These are phyloP conservation scores for Babylonia areolata DNA, from an alignment of 1,140 invertebrate species.

Conservation along the genomic window DNA sequence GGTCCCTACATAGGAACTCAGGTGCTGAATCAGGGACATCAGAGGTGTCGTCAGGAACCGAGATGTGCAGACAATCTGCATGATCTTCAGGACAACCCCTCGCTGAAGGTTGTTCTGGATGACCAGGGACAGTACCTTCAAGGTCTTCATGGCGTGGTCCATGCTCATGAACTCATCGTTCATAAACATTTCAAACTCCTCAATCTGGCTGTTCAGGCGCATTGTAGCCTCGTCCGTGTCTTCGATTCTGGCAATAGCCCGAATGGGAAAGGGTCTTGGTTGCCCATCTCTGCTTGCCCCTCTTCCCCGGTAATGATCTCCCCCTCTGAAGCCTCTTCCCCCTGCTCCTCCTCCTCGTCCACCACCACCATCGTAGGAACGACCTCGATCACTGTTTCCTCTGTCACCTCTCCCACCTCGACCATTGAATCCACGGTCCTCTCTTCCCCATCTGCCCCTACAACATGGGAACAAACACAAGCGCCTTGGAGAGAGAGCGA, in stretches of 20 bases:
- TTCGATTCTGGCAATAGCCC: neutral
- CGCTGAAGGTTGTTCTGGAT: slow-evolving; percentile 13
- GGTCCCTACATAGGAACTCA: neutral
- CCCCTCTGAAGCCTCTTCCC: neutral
- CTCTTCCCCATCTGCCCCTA: neutral
- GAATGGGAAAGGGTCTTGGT: neutral
- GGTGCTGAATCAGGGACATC: neutral
- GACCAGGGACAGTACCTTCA: neutral
- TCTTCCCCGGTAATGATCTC: neutral
- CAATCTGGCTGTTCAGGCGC: slow-evolving; percentile 13
- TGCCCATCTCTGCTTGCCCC: neutral
- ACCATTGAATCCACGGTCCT: no score
- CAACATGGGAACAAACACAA: no score
- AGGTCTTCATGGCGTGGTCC: neutral
- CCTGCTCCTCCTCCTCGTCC: neutral
- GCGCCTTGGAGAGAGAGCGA: no score
- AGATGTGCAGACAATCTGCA: slow-evolving; percentile 4
- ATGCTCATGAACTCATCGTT: neutral
- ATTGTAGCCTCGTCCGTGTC: neutral
- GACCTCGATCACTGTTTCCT: neutral
- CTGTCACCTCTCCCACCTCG: neutral
- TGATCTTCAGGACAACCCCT: slow-evolving; percentile 9
- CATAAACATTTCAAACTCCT: slow-evolving; percentile 23
- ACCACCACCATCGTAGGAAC: neutral
- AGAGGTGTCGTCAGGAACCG: slow-evolving; percentile 25